Conservation (phyloP, 1,140 invertebrate species). For the Adelges cooleyi region DNA sequence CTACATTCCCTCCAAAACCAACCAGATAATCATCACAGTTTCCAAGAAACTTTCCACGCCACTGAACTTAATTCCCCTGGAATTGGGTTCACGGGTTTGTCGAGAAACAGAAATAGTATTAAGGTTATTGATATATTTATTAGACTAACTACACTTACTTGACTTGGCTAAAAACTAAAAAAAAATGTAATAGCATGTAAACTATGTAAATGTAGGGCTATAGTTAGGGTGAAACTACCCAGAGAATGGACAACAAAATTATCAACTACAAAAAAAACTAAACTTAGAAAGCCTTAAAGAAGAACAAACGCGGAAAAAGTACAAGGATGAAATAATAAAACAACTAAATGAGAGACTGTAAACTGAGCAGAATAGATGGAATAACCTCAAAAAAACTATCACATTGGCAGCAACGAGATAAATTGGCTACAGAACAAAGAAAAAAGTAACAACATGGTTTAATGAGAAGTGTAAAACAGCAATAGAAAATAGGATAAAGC, state of each 20-base stretch:
- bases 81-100: too few species aligned
- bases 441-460: constrained; percentile 30
- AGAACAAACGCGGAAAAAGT: not conserved
- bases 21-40: too few species aligned
- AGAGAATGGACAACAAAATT: not conserved
- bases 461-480: constrained; percentile 30
- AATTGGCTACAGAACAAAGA: constrained; percentile 8
- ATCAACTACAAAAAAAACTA: not conserved
- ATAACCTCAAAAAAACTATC: constrained; percentile 5
- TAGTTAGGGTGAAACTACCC: constrained; percentile 11
- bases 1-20: too few species aligned
- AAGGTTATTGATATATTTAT: too few species aligned
- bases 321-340: not conserved
- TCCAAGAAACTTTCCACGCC: too few species aligned
- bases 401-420: not conserved
- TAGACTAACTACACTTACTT: too few species aligned
- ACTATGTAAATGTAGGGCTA: too few species aligned
- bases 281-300: constrained; percentile 1
- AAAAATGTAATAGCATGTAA: too few species aligned
- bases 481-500: constrained; percentile 19
- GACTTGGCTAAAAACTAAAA: too few species aligned
- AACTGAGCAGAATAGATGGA: constrained; percentile 4
- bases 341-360: not conserved
- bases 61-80: too few species aligned
- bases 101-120: too few species aligned